Conservation (phyloP, 2,888 invertebrate species). For the Megastigmus dorsalis region DNA sequence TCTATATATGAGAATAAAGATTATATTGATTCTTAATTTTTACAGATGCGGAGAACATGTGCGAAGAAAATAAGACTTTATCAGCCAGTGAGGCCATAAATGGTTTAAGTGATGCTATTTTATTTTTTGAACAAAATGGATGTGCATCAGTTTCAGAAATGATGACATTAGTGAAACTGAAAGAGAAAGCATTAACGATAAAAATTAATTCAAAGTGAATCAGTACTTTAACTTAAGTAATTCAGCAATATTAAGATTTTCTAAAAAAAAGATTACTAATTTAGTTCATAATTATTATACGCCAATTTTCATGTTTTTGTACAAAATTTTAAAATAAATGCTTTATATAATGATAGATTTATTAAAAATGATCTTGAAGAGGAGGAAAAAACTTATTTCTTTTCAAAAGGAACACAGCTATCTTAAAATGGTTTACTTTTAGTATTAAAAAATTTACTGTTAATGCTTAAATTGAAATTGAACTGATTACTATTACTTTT, state of each 20-base stretch:
- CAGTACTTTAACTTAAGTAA: slow-evolving; percentile 3
- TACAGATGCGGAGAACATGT: slow-evolving; percentile 42
- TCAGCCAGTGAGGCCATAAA: slow-evolving; percentile 37
- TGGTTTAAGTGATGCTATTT: slow-evolving; percentile 43
- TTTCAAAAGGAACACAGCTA: no score
- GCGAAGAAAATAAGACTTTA: slow-evolving; percentile 43
- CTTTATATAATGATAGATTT: slow-evolving; percentile 19
- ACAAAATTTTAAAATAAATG: slow-evolving; percentile 40
- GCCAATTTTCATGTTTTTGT: slow-evolving; percentile 35
- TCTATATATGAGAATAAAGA: no score
- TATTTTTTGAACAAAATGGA: slow-evolving; percentile 46
- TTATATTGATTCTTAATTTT: neutral
- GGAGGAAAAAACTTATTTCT: no score
- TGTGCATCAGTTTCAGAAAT: slow-evolving; percentile 39
- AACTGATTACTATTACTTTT: no score
- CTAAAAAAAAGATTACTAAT: slow-evolving; percentile 27
- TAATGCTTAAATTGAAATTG: no score
- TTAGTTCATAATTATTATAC: slow-evolving; percentile 40
- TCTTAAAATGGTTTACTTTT: no score
- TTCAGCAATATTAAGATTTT: slow-evolving; percentile 24
- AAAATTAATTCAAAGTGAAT: slow-evolving; percentile 41
- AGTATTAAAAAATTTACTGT: no score
- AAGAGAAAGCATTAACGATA: slow-evolving; percentile 45
- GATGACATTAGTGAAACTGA: slow-evolving; percentile 44
- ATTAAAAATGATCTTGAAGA: no score